Evolutionary conservation across 2,888 invertebrate species (phyloP), one percentile per base, ranked within the genome.

Genomic region (Phaonia tiefii): DNA sequence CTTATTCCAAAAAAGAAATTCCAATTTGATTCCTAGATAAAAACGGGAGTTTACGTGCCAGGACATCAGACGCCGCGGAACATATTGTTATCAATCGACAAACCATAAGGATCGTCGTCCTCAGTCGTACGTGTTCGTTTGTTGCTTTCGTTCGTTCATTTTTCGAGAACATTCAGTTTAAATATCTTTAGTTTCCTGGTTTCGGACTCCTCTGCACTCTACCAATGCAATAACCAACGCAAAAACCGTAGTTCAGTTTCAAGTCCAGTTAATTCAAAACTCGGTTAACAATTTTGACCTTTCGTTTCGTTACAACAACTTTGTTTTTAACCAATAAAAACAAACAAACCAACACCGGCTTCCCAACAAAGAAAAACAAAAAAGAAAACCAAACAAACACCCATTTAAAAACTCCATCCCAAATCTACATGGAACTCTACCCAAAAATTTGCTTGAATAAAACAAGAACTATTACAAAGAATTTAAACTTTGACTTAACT

Each of bases 121-220:
- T 86, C 85, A 88, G 86, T 88, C 88, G 89, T 88, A 86, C 89
- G 89, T 87, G 89, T 89, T 89, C 89, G 88, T 89, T 89, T 89
- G 88, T 89, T 89, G 89, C 89, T 89, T 89, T 89, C 89, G 88
- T 89, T 88, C 89, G 89, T 89, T 88, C 80, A 85, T 85, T 89
- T 89, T 89, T 89, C 88, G 88, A 89, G 88, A 89, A 88, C 87
- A 89, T 89, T 89, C 89, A 89, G 89, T 89, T 88, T 89, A 87
- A 89, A 42, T 42, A 63, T 78, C 81, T 81, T 81, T 81, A 81
- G 81, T 81, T 81, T 81, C 37, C 37, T 63, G 63, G 88, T 88
- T 88, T 88, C 88, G 88, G 86, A 89, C 87, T 88, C 88, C 89
- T 88, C 88, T 89, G 88, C 88, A 88, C 88, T 87, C 87, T 87